phyloP scores from a whole-genome alignment of 2,797 vertebrate genomes.

The Acipenser ruthenus region DNA sequence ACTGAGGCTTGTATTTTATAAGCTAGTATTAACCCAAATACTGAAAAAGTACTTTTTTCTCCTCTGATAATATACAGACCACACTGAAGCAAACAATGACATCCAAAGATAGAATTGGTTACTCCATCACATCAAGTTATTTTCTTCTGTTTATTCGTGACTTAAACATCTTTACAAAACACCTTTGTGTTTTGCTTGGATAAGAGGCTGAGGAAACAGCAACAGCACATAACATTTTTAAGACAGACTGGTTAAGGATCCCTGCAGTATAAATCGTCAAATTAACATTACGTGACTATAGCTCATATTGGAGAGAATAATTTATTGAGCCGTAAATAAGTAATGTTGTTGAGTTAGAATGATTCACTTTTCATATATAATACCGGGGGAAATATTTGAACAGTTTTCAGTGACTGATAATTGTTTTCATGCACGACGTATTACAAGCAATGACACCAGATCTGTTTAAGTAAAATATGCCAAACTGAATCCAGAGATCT shows the following conservation, averaged over 20 bases:
- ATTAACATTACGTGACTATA: conserved; percentile 65
- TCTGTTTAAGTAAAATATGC: conserved; percentile 35
- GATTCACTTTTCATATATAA: conserved; percentile 59
- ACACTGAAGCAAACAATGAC: too few species aligned
- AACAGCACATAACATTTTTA: neutral
- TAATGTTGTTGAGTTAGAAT: conserved; percentile 55
- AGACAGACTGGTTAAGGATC: conserved; percentile 10
- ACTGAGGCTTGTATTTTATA: too few species aligned
- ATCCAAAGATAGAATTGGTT: too few species aligned
- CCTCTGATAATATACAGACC: too few species aligned
- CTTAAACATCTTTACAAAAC: conserved; percentile 16
- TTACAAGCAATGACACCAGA: conserved; percentile 48
- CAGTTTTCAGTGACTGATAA: conserved; percentile 55
- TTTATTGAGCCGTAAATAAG: conserved; percentile 68
- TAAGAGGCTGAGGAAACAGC: conserved; percentile 13
- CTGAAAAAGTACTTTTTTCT: too few species aligned
- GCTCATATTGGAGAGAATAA: conserved; percentile 71
- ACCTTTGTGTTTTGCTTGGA: conserved; percentile 8
- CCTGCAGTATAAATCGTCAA: conserved; percentile 33
- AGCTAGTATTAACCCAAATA: too few species aligned
- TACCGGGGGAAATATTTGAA: conserved; percentile 64
- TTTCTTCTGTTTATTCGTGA: conserved; percentile 10
- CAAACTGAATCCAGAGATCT: conserved; percentile 20
- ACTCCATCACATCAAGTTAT: conserved; percentile 1
- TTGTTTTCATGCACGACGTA: conserved; percentile 49